These are phyloP conservation scores for Paracentrotus lividus DNA, from an alignment of 53 echinoderm and acorn worm species.

Conservation along the genomic window DNA sequence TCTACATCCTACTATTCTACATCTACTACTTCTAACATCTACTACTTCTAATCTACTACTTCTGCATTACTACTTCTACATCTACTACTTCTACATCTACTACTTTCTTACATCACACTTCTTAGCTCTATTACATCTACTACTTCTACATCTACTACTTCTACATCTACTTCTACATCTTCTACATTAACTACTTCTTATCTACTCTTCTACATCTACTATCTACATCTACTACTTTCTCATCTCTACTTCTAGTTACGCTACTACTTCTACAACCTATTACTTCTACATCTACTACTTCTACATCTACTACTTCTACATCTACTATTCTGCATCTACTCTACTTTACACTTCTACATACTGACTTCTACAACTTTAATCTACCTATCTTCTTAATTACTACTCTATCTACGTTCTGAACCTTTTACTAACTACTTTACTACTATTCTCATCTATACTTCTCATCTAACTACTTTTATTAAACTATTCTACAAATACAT, in stretches of 20 bases:
- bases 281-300: conserved; percentile 12
- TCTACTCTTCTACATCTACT: background rate
- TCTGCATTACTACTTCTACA: background rate
- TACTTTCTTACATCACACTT: background rate
- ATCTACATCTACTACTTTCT: background rate
- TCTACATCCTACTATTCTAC: background rate
- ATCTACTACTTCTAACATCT: background rate
- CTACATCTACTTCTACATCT: background rate
- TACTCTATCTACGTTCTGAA: too few relatives aligned
- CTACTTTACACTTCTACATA: too few relatives aligned
- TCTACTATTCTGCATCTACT: too few relatives aligned
- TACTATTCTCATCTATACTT: too few relatives aligned
- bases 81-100: background rate
- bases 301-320: conserved; percentile 21
- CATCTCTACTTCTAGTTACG: too few relatives aligned
- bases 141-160: background rate
- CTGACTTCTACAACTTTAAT: too few relatives aligned
- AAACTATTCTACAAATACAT: too few relatives aligned
- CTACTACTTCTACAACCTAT: conserved; percentile 14
- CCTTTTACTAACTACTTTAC: too few relatives aligned
- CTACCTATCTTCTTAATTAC: too few relatives aligned
- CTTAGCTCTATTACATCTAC: background rate
- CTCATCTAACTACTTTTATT: too few relatives aligned
- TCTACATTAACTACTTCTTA: background rate
- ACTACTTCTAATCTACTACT: background rate